phyloP scores from a whole-genome alignment of 2,797 vertebrate species.

The Gambelia wislizenii region DNA sequence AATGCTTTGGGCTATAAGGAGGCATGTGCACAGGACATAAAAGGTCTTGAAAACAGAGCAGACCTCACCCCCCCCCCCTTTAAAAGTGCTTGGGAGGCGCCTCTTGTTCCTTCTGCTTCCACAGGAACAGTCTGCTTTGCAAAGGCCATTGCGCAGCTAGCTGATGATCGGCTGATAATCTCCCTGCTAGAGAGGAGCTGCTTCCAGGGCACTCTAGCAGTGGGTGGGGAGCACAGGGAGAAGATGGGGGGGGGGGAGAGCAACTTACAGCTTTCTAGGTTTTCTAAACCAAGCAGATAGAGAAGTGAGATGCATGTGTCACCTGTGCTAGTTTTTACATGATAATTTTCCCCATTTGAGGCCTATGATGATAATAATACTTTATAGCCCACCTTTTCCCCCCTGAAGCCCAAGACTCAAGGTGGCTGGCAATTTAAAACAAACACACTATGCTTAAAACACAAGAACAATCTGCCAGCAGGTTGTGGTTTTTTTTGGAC shows the following conservation, averaged over 20 bases:
- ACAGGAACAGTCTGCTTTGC: neutral
- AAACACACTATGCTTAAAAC: no score
- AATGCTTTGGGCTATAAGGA: neutral
- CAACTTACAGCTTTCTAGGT: no score
- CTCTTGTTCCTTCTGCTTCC: neutral
- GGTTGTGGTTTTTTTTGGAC: no score
- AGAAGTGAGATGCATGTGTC: neutral
- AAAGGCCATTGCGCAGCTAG: neutral
- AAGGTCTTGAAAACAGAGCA: neutral
- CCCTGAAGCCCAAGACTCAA: no score
- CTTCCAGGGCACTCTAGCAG: neutral
- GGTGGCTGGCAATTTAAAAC: no score
- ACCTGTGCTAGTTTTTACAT: neutral
- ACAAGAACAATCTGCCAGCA: no score
- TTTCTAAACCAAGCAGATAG: neutral
- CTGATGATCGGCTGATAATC: neutral
- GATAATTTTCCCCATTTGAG: neutral
- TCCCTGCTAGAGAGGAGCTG: neutral
- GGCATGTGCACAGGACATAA: neutral
- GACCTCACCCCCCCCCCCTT: no score
- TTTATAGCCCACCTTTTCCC: no score
- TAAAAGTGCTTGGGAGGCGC: neutral
- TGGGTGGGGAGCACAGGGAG: neutral
- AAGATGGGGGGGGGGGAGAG: no score
- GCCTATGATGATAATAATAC: neutral